Evolutionary conservation across 2,888 invertebrate species (phyloP).

Genomic region (Athripsodes cinereus): DNA sequence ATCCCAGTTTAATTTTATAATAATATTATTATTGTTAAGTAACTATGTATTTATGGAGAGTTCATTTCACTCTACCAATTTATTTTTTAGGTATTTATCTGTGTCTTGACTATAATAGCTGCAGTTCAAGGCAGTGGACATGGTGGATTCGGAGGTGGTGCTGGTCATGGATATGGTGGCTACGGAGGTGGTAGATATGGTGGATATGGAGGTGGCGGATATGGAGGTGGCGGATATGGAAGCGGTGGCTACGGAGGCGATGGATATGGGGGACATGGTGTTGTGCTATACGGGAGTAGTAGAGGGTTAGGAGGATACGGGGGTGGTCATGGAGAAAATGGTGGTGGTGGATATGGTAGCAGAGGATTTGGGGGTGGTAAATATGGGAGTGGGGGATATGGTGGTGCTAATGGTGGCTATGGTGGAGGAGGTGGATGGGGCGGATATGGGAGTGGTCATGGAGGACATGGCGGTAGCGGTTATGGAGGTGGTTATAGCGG

Average conservation of each 20-base stretch:
- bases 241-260: slow-evolving; percentile 15
- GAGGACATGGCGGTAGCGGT: background rate
- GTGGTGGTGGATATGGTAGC: slow-evolving; percentile 11
- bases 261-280: slow-evolving; percentile 19
- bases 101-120: slow-evolving; percentile 17
- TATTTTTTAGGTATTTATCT: slow-evolving; percentile 24
- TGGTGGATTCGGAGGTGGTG: slow-evolving; percentile 6
- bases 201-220: slow-evolving; percentile 10
- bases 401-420: slow-evolving; percentile 2
- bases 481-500: no score
- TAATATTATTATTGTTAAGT: no score
- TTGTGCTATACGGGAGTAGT: slow-evolving; percentile 13
- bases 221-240: slow-evolving; percentile 14
- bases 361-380: slow-evolving; percentile 3
- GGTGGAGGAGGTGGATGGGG: slow-evolving; percentile 9
- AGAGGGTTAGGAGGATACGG: slow-evolving; percentile 9
- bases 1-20: no score
- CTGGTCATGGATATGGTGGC: slow-evolving; percentile 11
- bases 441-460: slow-evolving; percentile 6
- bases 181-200: slow-evolving; percentile 4
- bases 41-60: no score
- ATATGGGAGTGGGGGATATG: slow-evolving; percentile 12
- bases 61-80: no score
- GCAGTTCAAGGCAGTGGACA: slow-evolving; percentile 8
- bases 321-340: slow-evolving; percentile 2